Percentiles rank a stretch among this genome's conserved stretches.
Conservation (phyloP, 2,888 invertebrate species). For the Andrena minutula region DNA sequence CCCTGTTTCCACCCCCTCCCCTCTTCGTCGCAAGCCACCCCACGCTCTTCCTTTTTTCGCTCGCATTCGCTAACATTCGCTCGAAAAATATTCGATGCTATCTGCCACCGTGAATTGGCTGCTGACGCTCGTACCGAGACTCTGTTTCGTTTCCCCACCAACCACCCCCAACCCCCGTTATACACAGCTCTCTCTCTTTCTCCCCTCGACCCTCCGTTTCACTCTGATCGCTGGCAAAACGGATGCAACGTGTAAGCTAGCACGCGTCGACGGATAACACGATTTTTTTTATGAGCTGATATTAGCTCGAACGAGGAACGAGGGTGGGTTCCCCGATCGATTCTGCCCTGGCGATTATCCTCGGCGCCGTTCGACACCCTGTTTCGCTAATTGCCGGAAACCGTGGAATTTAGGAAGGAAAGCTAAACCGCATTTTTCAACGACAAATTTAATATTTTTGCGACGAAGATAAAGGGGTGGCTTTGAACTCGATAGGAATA, state of each 20-base stretch:
- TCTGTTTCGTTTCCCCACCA: conserved; percentile 49
- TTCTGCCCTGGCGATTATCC: not conserved
- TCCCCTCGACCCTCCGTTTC: not conserved
- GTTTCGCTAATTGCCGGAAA: not conserved
- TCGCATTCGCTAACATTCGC: conserved; percentile 69
- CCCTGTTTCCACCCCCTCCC: conserved; percentile 10
- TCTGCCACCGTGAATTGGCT: conserved; percentile 74
- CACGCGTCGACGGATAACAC: conserved; percentile 35
- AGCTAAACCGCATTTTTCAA: too few species aligned
- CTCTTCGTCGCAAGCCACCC: not conserved
- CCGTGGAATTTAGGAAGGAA: not conserved
- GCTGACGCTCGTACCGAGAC: conserved; percentile 71
- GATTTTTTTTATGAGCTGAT: conserved; percentile 26
- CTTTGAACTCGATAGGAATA: not conserved
- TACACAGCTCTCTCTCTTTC: conserved; percentile 1
- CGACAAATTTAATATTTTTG: too few species aligned
- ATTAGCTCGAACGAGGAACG: conserved; percentile 20
- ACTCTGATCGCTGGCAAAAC: conserved; percentile 21
- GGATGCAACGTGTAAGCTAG: conserved; percentile 48
- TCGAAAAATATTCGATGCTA: conserved; percentile 80
- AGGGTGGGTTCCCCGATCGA: not conserved
- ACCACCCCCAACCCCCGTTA: not conserved
- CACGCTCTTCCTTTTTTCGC: conserved; percentile 32
- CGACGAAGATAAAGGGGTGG: not conserved
- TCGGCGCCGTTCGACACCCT: not conserved